phyloP scores from a whole-genome alignment of 1,140 invertebrate genomes.

The Eriocheir sinensis region DNA sequence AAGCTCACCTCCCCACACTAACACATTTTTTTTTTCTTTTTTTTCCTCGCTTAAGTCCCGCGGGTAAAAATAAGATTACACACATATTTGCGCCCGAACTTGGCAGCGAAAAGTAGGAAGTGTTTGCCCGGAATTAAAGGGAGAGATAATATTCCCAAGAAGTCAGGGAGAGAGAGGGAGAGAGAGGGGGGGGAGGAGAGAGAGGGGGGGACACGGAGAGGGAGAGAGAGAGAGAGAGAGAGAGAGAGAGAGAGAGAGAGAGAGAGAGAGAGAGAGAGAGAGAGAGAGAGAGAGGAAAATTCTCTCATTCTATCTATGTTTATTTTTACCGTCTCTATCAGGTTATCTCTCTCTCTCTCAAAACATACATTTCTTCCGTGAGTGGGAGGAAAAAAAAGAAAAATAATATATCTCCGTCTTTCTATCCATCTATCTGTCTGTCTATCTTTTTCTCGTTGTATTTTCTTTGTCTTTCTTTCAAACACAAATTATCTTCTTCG shows the following conservation, averaged over 20 bases:
- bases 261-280: too few species aligned
- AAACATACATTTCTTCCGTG: too few species aligned
- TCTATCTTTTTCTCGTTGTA: not conserved
- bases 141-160: slow-evolving; percentile 6
- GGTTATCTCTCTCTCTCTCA: too few species aligned
- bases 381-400: too few species aligned
- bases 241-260: too few species aligned
- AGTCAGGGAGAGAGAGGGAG: not conserved
- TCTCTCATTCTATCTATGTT: not conserved
- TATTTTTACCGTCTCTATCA: too few species aligned
- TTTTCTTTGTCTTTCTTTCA: too few species aligned
- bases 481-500: too few species aligned
- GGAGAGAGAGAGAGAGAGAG: too few species aligned
- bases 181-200: too few species aligned
- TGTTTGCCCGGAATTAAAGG: slow-evolving; percentile 14
- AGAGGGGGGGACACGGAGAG: not conserved
- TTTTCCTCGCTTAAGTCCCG: not conserved
- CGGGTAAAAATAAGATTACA: slow-evolving; percentile 17
- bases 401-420: not conserved
- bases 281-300: not conserved
- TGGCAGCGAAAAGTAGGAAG: not conserved
- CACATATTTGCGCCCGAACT: not conserved
- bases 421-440: not conserved
- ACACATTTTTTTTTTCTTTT: too few species aligned
- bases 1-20: too few species aligned